Percentiles rank a stretch among this genome's conserved stretches.
These are phyloP conservation scores for Stigmatopora argus DNA, from an alignment of 2,113 vertebrate species.

Conservation along the genomic window DNA sequence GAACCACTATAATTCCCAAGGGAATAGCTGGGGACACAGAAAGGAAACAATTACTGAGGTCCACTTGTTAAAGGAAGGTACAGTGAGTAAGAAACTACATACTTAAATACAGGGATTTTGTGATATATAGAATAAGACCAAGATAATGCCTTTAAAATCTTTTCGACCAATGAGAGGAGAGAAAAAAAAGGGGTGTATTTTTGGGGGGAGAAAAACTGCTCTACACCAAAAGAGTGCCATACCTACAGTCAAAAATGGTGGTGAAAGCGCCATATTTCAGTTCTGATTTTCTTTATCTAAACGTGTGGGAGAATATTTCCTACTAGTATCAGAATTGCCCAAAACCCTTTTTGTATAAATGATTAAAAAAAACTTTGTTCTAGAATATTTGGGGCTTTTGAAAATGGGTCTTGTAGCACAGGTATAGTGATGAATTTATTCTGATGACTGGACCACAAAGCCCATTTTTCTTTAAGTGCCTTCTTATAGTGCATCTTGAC, in stretches of 20 bases:
- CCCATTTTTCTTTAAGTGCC: neutral
- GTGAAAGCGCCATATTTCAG: too few species aligned
- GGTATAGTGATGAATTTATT: neutral
- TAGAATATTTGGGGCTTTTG: neutral
- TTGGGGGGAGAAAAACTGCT: too few species aligned
- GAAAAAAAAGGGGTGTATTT: too few species aligned
- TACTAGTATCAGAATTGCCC: too few species aligned
- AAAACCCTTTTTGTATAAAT: too few species aligned
- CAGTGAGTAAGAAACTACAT: neutral
- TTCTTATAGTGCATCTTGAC: neutral
- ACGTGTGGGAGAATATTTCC: too few species aligned
- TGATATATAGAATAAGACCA: neutral
- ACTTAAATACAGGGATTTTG: neutral
- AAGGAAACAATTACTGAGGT: conserved; percentile 10
- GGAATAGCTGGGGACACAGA: conserved; percentile 77
- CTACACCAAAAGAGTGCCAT: too few species aligned
- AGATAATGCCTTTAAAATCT: neutral
- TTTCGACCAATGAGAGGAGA: neutral
- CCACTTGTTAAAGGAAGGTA: neutral
- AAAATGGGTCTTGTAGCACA: neutral
- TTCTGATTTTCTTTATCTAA: too few species aligned
- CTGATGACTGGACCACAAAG: neutral
- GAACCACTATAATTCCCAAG: conserved; percentile 91
- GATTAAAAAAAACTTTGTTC: neutral
- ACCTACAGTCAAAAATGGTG: too few species aligned